Percentiles rank a stretch among this genome's conserved stretches.
Evolutionary conservation across 2,888 invertebrate species (phyloP).

Genomic region (Zhuqinia jingwanae): DNA sequence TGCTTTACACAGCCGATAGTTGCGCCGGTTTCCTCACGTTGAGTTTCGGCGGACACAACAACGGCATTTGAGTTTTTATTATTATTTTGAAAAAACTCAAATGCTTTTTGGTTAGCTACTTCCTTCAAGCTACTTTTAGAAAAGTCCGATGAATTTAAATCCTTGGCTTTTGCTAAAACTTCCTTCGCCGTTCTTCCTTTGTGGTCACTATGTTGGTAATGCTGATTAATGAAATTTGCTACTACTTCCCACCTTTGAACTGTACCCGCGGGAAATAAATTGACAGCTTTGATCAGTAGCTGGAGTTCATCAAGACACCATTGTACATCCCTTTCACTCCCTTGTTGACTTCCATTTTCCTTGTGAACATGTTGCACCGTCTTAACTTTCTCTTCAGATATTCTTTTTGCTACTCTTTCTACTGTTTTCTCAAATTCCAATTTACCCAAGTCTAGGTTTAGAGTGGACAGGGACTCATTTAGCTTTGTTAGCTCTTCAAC

Average conservation of each 20-base stretch:
- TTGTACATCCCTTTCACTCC: slow-evolving; percentile 82
- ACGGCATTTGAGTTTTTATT: slow-evolving; percentile 77
- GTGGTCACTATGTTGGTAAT: slow-evolving; percentile 82
- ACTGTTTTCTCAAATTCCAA: slow-evolving; percentile 86
- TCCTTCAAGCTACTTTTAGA: slow-evolving; percentile 92
- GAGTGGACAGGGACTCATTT: slow-evolving; percentile 79
- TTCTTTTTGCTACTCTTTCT: slow-evolving; percentile 87
- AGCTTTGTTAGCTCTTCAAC: slow-evolving; percentile 80
- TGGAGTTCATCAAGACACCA: slow-evolving; percentile 95
- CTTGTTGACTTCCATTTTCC: slow-evolving; percentile 82
- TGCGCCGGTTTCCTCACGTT: slow-evolving; percentile 81
- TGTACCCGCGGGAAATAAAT: slow-evolving; percentile 98
- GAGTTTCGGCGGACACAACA: slow-evolving; percentile 88
- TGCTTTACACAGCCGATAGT: too few species aligned
- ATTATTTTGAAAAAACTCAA: slow-evolving; percentile 91
- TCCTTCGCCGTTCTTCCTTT: slow-evolving; percentile 91
- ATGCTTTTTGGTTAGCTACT: slow-evolving; percentile 95
- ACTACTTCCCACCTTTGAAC: slow-evolving; percentile 90
- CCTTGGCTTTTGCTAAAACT: slow-evolving; percentile 97
- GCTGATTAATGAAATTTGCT: slow-evolving; percentile 96
- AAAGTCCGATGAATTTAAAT: slow-evolving; percentile 93
- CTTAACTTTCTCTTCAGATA: slow-evolving; percentile 84
- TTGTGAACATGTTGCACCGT: slow-evolving; percentile 80
- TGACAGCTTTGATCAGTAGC: slow-evolving; percentile 97
- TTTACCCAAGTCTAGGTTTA: slow-evolving; percentile 83